A percentile compares a stretch with the other conserved stretches of the same genome.
Evolutionary conservation across 2,888 invertebrate genomes (phyloP).

Genomic region (Oxyteleia sp.): DNA sequence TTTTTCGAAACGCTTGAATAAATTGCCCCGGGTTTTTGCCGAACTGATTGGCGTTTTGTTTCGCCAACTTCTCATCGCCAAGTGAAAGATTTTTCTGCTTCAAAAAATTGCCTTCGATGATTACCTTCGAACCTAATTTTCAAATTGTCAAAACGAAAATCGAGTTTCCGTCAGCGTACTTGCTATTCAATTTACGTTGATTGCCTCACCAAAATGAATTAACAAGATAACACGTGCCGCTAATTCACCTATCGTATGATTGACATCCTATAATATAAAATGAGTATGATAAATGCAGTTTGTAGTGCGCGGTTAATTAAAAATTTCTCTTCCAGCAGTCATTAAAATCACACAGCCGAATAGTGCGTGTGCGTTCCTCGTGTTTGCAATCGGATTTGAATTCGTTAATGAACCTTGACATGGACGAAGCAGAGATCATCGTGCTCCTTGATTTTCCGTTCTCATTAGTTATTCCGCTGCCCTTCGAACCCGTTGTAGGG

Average conservation of each 20-base stretch:
- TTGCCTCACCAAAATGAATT: slow-evolving; percentile 42
- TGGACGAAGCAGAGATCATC: slow-evolving; percentile 71
- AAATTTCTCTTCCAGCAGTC: slow-evolving; percentile 18
- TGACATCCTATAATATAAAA: slow-evolving; percentile 45
- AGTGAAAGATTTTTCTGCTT: background rate
- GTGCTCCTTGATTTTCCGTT: slow-evolving; percentile 79
- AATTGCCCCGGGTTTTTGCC: background rate
- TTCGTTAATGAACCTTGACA: slow-evolving; percentile 61
- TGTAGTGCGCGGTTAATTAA: slow-evolving; percentile 26
- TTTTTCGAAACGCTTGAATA: slow-evolving; percentile 14
- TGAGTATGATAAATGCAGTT: slow-evolving; percentile 16
- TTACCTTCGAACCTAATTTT: slow-evolving; percentile 32
- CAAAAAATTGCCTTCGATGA: background rate
- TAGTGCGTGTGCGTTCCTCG: slow-evolving; percentile 1
- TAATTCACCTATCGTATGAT: slow-evolving; percentile 49
- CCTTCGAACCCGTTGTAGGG: slow-evolving; percentile 41
- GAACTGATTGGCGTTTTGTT: background rate
- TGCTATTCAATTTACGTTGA: slow-evolving; percentile 33
- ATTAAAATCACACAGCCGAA: slow-evolving; percentile 31
- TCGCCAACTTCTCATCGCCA: background rate
- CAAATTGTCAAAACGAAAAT: slow-evolving; percentile 34
- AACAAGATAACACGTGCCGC: slow-evolving; percentile 44
- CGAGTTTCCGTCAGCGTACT: background rate
- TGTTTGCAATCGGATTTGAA: slow-evolving; percentile 22
- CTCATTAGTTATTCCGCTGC: slow-evolving; percentile 74